Evolutionary conservation across 2,797 vertebrate species (phyloP).

Genomic region (Rhinophrynus dorsalis): DNA sequence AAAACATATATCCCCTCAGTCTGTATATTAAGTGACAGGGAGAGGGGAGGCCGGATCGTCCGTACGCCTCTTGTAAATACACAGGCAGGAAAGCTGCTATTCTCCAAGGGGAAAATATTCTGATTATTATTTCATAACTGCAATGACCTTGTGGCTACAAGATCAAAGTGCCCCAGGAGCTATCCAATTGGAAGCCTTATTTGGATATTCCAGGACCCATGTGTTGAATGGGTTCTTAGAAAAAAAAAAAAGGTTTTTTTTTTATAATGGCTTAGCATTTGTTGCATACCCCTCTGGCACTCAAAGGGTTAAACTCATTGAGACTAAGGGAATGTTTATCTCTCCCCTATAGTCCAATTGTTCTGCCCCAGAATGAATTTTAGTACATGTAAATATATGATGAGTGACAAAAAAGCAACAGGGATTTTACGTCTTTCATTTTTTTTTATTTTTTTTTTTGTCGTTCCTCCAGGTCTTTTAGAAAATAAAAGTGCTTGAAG

Average conservation of each 20-base stretch:
- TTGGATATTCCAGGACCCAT: too few relatives aligned
- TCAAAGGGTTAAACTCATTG: too few relatives aligned
- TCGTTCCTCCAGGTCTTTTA: slow-evolving; percentile 52
- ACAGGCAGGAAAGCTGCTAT: not conserved
- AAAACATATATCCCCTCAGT: not conserved
- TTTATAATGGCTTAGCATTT: too few relatives aligned
- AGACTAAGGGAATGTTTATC: too few relatives aligned
- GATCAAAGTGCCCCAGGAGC: not conserved
- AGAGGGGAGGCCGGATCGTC: not conserved
- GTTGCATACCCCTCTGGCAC: too few relatives aligned
- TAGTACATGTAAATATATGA: slow-evolving; percentile 15
- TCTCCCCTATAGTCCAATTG: slow-evolving; percentile 1
- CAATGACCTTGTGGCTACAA: slow-evolving; percentile 1
- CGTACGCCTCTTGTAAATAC: not conserved
- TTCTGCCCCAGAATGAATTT: not conserved
- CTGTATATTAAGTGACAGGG: not conserved
- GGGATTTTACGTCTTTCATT: slow-evolving; percentile 52
- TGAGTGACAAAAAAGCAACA: slow-evolving; percentile 49
- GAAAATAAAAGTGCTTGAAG: slow-evolving; percentile 55
- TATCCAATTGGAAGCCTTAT: not conserved
- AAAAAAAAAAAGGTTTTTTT: too few relatives aligned
- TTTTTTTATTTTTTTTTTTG: slow-evolving; percentile 51
- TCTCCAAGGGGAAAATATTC: not conserved
- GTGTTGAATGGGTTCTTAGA: too few relatives aligned
- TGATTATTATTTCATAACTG: slow-evolving; percentile 18